Evolutionary conservation across 2,113 vertebrate genomes (phyloP), one percentile per base, ranked within the genome.

Genomic region (Microtus montanus): DNA sequence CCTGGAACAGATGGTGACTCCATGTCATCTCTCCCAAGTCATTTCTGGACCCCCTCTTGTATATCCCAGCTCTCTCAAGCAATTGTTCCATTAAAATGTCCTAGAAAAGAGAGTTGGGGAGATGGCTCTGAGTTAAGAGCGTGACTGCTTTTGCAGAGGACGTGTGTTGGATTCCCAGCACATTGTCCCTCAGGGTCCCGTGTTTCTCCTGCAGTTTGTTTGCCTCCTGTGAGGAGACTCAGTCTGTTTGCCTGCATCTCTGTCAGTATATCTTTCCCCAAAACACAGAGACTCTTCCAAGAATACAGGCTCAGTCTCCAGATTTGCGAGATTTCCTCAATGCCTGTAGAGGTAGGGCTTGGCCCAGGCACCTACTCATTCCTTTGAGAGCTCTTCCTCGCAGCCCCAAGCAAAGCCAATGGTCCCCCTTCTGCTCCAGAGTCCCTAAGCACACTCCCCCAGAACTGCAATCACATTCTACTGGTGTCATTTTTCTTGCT

Each of bases 191-290:
- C 49, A 77, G 41, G 68, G 38, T 12, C 54, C 75, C 61, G 26
- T 73, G 24, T 85, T 73, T 61, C 75, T 58, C 58, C 30, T 17
- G 14, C 7, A 13, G 20, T 47, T 5, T 38, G 22, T 78, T 41
- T 87, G 30, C n/a, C 68, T 52, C 26, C 30, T 0, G 0, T 5
- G 11, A 38, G 19, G 71, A 92, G 10, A 70, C 61, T 38, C 35
- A 83, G 13, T 79, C 74, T 26, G 22, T 88, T 66, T 86, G 26
- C 41, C 79, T 85, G 4, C 33, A 17, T 92, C 66, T 95, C 75
- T 89, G 19, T 44, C 38, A 78, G 33, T 95, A 61, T 71, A 35
- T 86, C 28, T 83, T 95, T 91, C 26, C 35, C n/a, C 79, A 92
- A 92, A 66, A 64, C n/a, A 80, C 22, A 90, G 52, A 88, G 64